Percentiles rank a stretch among this genome's conserved stretches.
phyloP scores from a whole-genome alignment of 2,797 vertebrate species.

The Smutsia temminckii region DNA sequence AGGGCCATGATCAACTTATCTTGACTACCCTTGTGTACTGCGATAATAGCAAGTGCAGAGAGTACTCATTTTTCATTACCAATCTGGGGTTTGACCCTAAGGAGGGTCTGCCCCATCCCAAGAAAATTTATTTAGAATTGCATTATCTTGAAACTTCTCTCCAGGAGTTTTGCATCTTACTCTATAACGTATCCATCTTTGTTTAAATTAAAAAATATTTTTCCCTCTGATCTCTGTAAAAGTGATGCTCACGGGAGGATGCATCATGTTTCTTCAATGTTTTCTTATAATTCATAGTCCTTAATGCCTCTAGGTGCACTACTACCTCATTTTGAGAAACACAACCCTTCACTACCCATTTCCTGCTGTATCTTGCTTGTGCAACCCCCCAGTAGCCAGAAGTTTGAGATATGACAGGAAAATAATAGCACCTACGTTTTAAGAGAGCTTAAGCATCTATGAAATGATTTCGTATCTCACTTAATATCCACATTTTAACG shows the following conservation, averaged over 20 bases:
- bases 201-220: not conserved
- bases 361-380: not conserved
- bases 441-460: not conserved
- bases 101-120: not conserved
- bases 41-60: conserved; percentile 10
- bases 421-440: not conserved
- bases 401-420: not conserved
- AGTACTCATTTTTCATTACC: not conserved
- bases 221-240: conserved; percentile 1
- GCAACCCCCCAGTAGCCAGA: not conserved
- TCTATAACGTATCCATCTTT: not conserved
- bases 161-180: not conserved
- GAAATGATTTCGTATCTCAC: not conserved
- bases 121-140: conserved; percentile 30
- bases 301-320: not conserved
- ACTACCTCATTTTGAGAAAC: conserved; percentile 22
- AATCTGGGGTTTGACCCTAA: not conserved
- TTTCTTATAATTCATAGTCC: not conserved
- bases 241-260: not conserved
- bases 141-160: not conserved
- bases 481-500: conserved; percentile 23
- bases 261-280: not conserved
- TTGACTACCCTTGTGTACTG: not conserved
- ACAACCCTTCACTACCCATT: not conserved
- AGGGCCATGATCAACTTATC: not conserved